Evolutionary conservation across 92 coral and sea anemone genomes (phyloP).

Genomic region (Pocillopora meandrina): DNA sequence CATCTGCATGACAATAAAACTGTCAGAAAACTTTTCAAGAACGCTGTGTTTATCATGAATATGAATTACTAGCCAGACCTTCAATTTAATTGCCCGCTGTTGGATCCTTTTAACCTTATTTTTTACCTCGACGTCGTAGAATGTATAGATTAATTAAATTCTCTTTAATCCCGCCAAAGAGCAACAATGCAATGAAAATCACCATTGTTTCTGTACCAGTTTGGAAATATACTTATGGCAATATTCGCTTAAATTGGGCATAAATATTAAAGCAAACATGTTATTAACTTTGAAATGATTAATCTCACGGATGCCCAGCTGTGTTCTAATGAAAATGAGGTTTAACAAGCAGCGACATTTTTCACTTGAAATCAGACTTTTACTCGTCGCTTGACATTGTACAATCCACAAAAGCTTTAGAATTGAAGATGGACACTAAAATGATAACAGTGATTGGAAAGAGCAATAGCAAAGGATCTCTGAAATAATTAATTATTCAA

Average conservation of each 20-base stretch:
- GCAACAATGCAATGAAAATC: constrained; percentile 32
- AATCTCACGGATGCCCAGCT: constrained; percentile 73
- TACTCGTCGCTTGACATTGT: constrained; percentile 11
- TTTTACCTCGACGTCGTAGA: constrained; percentile 24
- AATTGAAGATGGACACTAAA: constrained; percentile 8
- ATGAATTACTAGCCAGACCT: constrained; percentile 47
- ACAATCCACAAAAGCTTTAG: background rate
- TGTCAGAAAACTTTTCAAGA: constrained; percentile 56
- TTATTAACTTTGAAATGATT: constrained; percentile 88
- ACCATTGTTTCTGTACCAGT: constrained; percentile 27
- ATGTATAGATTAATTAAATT: constrained; percentile 37
- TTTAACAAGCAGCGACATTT: constrained; percentile 56
- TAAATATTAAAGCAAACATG: constrained; percentile 91
- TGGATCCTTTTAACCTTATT: constrained; percentile 4
- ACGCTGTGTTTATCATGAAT: constrained; percentile 70
- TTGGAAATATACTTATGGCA: constrained; percentile 67
- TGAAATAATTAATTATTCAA: constrained; percentile 90
- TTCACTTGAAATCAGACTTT: constrained; percentile 23
- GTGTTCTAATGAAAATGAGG: constrained; percentile 83
- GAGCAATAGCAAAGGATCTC: constrained; percentile 38
- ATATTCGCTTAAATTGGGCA: constrained; percentile 84
- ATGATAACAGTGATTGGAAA: constrained; percentile 29
- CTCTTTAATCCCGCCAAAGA: constrained; percentile 28
- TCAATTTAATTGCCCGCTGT: constrained; percentile 43
- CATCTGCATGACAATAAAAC: constrained; percentile 75